A percentile compares a stretch with the other conserved stretches of the same genome.
Evolutionary conservation across 2,888 invertebrate genomes (phyloP).

Genomic region (Drosophila yooni): DNA sequence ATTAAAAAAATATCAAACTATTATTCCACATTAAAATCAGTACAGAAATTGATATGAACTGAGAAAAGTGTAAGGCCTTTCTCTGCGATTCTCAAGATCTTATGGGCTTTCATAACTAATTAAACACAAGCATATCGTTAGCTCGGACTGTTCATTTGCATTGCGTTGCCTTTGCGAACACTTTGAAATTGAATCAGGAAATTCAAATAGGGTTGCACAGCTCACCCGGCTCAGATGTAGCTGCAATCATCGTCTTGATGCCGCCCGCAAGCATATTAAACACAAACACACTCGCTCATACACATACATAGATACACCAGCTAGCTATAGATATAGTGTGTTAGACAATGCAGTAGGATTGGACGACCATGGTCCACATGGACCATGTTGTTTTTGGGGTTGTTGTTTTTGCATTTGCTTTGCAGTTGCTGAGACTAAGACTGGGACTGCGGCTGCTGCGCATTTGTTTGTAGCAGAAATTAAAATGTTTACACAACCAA

Average conservation of each 20-base stretch:
- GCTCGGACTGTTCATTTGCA: neutral
- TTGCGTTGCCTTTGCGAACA: conserved; percentile 1
- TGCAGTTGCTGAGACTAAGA: conserved; percentile 14
- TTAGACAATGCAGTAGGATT: conserved; percentile 56
- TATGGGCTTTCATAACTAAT: conserved; percentile 1
- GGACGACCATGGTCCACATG: conserved; percentile 73
- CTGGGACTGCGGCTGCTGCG: conserved; percentile 59
- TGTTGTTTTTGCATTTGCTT: neutral
- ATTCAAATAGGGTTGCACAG: conserved; percentile 42
- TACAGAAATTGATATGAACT: neutral
- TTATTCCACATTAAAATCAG: neutral
- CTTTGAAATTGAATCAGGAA: conserved; percentile 60
- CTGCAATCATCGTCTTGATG: conserved; percentile 63
- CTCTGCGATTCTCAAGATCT: neutral
- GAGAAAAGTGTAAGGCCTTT: neutral
- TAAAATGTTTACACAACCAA: conserved; percentile 78
- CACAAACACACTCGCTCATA: conserved; percentile 12
- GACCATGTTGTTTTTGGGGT: conserved; percentile 37
- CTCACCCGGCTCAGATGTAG: conserved; percentile 24
- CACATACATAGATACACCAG: conserved; percentile 10
- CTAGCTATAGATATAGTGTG: neutral
- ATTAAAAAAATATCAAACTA: accelerated
- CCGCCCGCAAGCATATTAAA: conserved; percentile 13
- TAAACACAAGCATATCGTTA: neutral
- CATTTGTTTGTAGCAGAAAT: conserved; percentile 78